Evolutionary conservation across 2,888 invertebrate species (phyloP).

Genomic region (Rhamphomyia laevipes): DNA sequence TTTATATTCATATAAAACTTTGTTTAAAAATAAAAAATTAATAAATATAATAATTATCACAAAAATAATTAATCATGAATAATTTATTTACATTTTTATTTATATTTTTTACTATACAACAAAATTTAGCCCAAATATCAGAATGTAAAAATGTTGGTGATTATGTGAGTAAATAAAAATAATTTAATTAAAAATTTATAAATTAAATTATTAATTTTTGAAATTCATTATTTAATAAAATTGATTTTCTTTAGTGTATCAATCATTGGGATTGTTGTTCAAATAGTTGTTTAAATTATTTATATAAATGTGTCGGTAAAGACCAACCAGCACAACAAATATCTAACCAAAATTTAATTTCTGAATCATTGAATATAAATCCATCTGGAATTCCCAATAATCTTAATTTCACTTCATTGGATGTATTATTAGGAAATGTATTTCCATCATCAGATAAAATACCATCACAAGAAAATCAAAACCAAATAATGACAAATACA

Average conservation of each 20-base stretch:
- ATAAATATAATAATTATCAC: no score
- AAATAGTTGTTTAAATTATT: conserved; percentile 27
- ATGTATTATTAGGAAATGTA: not conserved
- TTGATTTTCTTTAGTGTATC: conserved; percentile 24
- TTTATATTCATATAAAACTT: no score
- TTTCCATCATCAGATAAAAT: not conserved
- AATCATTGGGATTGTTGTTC: conserved; percentile 33
- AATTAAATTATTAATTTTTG: not conserved
- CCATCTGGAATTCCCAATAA: not conserved
- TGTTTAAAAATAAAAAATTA: no score
- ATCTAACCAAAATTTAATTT: not conserved
- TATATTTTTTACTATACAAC: no score
- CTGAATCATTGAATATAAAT: no score
- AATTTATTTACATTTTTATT: no score
- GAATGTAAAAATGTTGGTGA: conserved; percentile 20
- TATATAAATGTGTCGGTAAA: conserved; percentile 21
- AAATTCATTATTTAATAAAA: not conserved
- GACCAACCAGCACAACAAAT: not conserved
- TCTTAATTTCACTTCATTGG: not conserved
- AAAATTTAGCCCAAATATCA: no score
- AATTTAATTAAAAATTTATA: not conserved
- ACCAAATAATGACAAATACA: no score
- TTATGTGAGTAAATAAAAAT: conserved; percentile 22
- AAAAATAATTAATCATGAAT: no score
- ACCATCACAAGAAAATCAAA: not conserved